Evolutionary conservation across 2,113 vertebrate species (phyloP), one percentile per base, ranked within the genome.

Genomic region (Eurystomus gularis): DNA sequence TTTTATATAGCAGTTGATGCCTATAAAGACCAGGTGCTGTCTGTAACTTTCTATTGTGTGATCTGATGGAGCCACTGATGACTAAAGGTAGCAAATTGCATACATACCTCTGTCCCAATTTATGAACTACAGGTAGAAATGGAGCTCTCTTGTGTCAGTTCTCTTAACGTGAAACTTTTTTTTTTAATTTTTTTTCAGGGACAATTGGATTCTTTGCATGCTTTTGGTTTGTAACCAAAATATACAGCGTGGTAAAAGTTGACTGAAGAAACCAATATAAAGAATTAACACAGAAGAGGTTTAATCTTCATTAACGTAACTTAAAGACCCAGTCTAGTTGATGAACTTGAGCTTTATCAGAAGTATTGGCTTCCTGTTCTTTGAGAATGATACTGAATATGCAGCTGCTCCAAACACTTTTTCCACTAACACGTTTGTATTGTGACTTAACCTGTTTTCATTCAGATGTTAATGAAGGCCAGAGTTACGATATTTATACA

Each of bases 171-270:
- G 26, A 54, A 11, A 33, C 12, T 39, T 14, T 19, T 75, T 46
- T 62, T 89, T 35, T 64, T 7, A n/a, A 71, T 77, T 73, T 29
- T 87, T 60, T 96, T 94, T 23, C 66, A 99, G 99, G 99, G 92
- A 99, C 99, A 96, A 99, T 99, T 97, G 99, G 99, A 94, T 99
- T 99, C 98, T 99, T 99, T 92, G 99, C 99, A 92, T 99, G 99
- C 97, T 99, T 99, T 98, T 99, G 99, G 99, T 99, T 99, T 98
- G 99, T 99, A 96, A 99, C 99, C 97, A 99, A 99, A 98, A 99
- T 99, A 98, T 99, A 99, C 99, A 99, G 99, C 14, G 99, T 99
- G 97, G 99, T 99, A 81, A 99, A 99, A 96, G 99, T 99, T 93
- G 99, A 99, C 97, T 99, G 98, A 98, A 97, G 97, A 97, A 97